Conservation (phyloP, 2,888 invertebrate genomes). For the Scaptomyza parva region DNA sequence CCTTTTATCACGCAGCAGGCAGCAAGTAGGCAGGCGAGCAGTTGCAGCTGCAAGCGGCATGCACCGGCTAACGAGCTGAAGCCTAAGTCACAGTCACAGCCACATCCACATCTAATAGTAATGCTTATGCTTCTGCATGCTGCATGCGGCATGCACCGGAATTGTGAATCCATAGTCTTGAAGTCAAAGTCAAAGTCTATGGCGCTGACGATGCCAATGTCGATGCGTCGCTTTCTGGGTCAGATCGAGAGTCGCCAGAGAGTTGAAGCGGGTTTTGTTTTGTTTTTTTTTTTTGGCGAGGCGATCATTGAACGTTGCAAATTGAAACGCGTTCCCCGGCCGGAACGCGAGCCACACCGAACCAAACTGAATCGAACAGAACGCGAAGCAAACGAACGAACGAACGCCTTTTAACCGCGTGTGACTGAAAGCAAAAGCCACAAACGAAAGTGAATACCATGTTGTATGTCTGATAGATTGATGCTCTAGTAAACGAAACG, state of each 20-base stretch:
- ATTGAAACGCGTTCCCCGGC: slow-evolving; percentile 49
- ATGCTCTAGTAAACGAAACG: slow-evolving; percentile 17
- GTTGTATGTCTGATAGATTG: slow-evolving; percentile 26
- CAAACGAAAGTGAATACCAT: slow-evolving; percentile 24
- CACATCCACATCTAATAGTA: slow-evolving; percentile 41
- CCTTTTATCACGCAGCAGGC: slow-evolving; percentile 68
- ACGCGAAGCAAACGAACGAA: neutral
- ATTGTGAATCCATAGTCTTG: slow-evolving; percentile 58
- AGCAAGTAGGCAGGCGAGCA: slow-evolving; percentile 2
- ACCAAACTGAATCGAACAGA: too few relatives aligned
- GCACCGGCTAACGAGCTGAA: slow-evolving; percentile 24
- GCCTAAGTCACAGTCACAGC: slow-evolving; percentile 28
- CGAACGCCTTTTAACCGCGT: slow-evolving; percentile 52
- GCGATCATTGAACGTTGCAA: slow-evolving; percentile 46
- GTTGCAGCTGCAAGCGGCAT: slow-evolving; percentile 3
- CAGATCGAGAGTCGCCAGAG: slow-evolving; percentile 42
- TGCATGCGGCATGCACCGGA: slow-evolving; percentile 62
- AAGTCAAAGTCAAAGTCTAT: slow-evolving; percentile 28
- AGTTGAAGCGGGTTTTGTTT: slow-evolving; percentile 34
- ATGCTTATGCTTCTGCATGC: slow-evolving; percentile 27
- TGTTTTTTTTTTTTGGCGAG: too few relatives aligned
- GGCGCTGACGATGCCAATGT: too few relatives aligned
- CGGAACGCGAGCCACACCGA: slow-evolving; percentile 30
- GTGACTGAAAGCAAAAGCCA: slow-evolving; percentile 69
- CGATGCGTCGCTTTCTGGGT: slow-evolving; percentile 61